These are phyloP conservation scores for Poeciliopsis prolifica DNA, from an alignment of 2,113 vertebrate species.

Conservation along the genomic window DNA sequence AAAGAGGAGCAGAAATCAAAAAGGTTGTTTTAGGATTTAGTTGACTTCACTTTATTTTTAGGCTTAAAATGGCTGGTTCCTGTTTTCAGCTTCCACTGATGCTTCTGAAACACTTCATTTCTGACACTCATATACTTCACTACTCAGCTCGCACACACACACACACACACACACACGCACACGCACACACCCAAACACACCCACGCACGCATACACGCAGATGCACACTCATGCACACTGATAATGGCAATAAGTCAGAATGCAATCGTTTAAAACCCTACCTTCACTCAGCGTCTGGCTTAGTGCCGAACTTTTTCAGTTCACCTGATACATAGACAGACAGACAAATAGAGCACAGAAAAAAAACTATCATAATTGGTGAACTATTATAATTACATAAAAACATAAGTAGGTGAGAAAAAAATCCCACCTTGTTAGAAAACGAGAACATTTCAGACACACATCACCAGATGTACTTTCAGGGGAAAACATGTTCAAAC, in stretches of 20 bases:
- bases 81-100: conserved; percentile 44
- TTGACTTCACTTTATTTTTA: background rate
- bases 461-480: no score
- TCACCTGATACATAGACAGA: background rate
- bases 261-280: background rate
- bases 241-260: background rate
- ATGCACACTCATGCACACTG: background rate
- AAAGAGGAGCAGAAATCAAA: background rate
- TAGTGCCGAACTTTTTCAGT: background rate
- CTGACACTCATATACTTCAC: conserved; percentile 30
- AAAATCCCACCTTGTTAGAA: no score
- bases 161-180: background rate
- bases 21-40: background rate
- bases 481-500: background rate
- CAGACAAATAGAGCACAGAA: no score
- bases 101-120: conserved; percentile 58
- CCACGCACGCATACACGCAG: background rate
- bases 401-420: no score
- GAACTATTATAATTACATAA: no score
- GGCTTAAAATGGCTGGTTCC: conserved; percentile 42
- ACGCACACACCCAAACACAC: background rate
- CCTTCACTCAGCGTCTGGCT: background rate
- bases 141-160: background rate
- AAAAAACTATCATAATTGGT: no score
- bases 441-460: no score